These are phyloP conservation scores for Dipodomys merriami DNA, from an alignment of 2,113 vertebrate species.

Conservation along the genomic window DNA sequence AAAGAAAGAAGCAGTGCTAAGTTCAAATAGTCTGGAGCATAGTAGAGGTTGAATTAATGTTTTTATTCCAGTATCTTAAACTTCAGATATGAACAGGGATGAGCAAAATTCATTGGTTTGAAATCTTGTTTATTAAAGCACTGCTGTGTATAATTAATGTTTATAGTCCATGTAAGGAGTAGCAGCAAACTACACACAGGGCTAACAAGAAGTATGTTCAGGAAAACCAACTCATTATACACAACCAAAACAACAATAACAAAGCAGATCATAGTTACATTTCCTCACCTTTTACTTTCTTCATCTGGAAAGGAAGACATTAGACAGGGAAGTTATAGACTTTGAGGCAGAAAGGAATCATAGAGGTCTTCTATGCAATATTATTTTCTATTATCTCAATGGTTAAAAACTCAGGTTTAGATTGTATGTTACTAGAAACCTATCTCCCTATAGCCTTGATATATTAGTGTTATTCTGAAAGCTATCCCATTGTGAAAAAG, in stretches of 20 bases:
- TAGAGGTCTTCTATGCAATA: not conserved
- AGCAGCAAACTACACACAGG: not conserved
- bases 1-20: not conserved
- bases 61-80: slow-evolving; percentile 3
- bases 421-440: slow-evolving; percentile 17
- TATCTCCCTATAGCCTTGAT: slow-evolving; percentile 28
- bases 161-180: not conserved
- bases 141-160: not conserved
- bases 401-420: not conserved
- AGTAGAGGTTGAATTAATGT: not conserved
- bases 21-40: slow-evolving; percentile 3
- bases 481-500: slow-evolving; percentile 4
- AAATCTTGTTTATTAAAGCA: not conserved
- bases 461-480: slow-evolving; percentile 37
- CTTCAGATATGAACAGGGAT: not conserved
- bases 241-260: not conserved
- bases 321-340: not conserved
- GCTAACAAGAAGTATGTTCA: not conserved
- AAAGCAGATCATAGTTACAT: not conserved
- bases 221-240: not conserved
- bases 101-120: not conserved
- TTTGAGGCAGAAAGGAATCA: not conserved
- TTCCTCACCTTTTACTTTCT: not conserved
- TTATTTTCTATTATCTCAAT: not conserved
- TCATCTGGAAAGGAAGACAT: not conserved